phyloP scores from a whole-genome alignment of 2,113 vertebrate genomes.

The Sinocyclocheilus maitianheensis region DNA sequence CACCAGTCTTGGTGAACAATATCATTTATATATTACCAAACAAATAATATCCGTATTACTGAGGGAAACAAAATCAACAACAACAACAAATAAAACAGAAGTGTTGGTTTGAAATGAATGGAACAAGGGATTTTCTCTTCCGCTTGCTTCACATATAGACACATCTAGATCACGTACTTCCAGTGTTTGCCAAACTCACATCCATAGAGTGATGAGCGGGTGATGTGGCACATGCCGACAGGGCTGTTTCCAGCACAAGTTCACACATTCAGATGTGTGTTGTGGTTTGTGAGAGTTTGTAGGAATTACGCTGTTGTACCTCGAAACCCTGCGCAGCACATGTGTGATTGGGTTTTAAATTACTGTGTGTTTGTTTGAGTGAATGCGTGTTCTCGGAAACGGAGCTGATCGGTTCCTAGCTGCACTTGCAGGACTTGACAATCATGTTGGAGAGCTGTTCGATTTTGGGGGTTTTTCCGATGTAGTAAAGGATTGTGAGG shows the following conservation, averaged over 20 bases:
- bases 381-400: slow-evolving; percentile 5
- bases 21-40: slow-evolving; percentile 22
- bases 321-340: slow-evolving; percentile 37
- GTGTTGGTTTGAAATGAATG: slow-evolving; percentile 75
- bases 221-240: slow-evolving; percentile 64
- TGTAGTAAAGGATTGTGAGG: slow-evolving; percentile 95
- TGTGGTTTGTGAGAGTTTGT: slow-evolving; percentile 10
- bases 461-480: slow-evolving; percentile 96
- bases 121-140: slow-evolving; percentile 79
- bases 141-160: slow-evolving; percentile 91
- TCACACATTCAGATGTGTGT: slow-evolving; percentile 35
- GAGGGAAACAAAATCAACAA: slow-evolving; percentile 39
- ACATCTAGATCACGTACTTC: slow-evolving; percentile 87
- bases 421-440: slow-evolving; percentile 98
- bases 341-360: slow-evolving; percentile 36
- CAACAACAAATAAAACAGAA: slow-evolving; percentile 61
- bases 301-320: slow-evolving; percentile 37
- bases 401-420: slow-evolving; percentile 76
- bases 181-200: slow-evolving; percentile 87
- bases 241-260: slow-evolving; percentile 44
- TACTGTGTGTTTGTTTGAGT: slow-evolving; percentile 38
- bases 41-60: slow-evolving; percentile 41
- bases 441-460: slow-evolving; percentile 99
- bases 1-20: background rate
- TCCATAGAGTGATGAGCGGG: slow-evolving; percentile 60